Evolutionary conservation across 2,888 invertebrate genomes (phyloP), one percentile per base, ranked within the genome.

Genomic region (Drosophila hawaiiensis): DNA sequence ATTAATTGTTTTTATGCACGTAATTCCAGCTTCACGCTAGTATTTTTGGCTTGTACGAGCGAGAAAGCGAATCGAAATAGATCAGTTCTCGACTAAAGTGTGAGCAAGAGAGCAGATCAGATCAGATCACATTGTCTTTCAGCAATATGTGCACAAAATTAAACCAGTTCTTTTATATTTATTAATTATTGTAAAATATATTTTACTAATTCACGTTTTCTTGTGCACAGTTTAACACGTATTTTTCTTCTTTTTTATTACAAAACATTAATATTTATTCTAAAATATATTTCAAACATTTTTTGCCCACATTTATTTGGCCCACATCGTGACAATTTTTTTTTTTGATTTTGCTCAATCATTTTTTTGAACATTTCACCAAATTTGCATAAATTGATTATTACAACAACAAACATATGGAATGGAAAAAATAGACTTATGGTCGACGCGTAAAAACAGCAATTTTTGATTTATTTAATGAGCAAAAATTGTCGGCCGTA

Each of bases 381-480:
- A 76, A 75, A 73, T 79, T 73, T 77, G 61, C 81, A 81, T 75
- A 72, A 71, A 72, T 75, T 75, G 55, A 62, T 67, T 70, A 82
- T 78, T 62, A 69, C 68, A 60, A 63, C 47, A 60, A 60, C 58
- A 58, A 59, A 54, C 55, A 63, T 37, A 54, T 39, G n/a, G 29
- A 49, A 49, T 35, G 28, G n/a, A 62, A 67, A 67, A 80, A 82
- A 69, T 80, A 47, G 61, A 76, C 83, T 82, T 85, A 80, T 82
- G 85, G 85, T 61, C 74, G 81, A 81, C 47, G 52, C 68, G 60
- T 43, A 64, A 49, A 74, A 67, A 68, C 75, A 67, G 53, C 52
- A 58, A 77, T 82, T 78, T 81, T 78, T 80, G 80, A 90, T 84
- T 90, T 82, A 85, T 90, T 85, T 90, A 85, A 88, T 90, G 88